phyloP scores from a whole-genome alignment of 1,140 invertebrate species.

The Saxidomus purpurata region DNA sequence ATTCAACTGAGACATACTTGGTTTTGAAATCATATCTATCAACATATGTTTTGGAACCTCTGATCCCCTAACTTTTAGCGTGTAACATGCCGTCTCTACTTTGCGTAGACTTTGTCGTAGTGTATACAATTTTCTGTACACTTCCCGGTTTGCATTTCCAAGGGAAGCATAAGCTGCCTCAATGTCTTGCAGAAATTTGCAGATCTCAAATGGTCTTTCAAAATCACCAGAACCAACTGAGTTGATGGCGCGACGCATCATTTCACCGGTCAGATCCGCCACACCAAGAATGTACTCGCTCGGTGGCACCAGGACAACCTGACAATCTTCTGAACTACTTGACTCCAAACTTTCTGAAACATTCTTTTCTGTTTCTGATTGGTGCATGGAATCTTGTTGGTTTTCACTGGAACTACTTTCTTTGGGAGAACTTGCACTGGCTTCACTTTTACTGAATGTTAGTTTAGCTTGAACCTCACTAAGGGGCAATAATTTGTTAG shows the following conservation, averaged over 20 bases:
- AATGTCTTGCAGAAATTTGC: slow-evolving; percentile 91
- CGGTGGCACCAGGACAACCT: slow-evolving; percentile 87
- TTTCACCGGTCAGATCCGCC: slow-evolving; percentile 95
- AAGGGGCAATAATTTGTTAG: slow-evolving; percentile 85
- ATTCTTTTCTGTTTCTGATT: background rate
- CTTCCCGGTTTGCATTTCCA: slow-evolving; percentile 88
- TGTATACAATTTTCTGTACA: slow-evolving; percentile 91
- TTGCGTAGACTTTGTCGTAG: slow-evolving; percentile 92
- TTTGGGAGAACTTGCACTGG: background rate
- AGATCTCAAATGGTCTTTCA: slow-evolving; percentile 91
- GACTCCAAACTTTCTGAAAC: background rate
- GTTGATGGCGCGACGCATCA: slow-evolving; percentile 96
- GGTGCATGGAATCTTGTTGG: background rate
- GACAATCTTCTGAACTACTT: slow-evolving; percentile 19
- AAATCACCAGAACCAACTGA: slow-evolving; percentile 92
- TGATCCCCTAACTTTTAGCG: slow-evolving; percentile 92
- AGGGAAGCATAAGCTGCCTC: slow-evolving; percentile 90
- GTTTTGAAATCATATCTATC: slow-evolving; percentile 86
- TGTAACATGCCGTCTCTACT: slow-evolving; percentile 95
- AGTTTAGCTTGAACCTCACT: slow-evolving; percentile 87
- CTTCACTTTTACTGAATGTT: slow-evolving; percentile 60
- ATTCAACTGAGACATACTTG: slow-evolving; percentile 32
- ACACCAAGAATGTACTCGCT: slow-evolving; percentile 94
- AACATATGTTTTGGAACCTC: slow-evolving; percentile 91
- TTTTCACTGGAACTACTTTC: background rate